Evolutionary conservation across 1,140 invertebrate genomes (phyloP).

Genomic region (Megalonaias nervosa): DNA sequence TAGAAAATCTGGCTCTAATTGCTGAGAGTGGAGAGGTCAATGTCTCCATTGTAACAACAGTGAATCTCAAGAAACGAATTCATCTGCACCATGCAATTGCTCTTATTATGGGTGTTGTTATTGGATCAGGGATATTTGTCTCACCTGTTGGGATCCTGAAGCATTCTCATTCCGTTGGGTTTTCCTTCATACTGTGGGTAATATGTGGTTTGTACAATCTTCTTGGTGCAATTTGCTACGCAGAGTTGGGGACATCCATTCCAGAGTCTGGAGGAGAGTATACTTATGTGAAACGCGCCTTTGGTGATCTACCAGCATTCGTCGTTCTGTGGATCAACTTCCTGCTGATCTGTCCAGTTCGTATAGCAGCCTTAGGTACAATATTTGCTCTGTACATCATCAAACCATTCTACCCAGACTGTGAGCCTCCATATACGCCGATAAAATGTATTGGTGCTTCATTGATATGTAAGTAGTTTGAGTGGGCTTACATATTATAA

Average conservation of each 20-base stretch:
- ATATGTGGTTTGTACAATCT: constrained; percentile 85
- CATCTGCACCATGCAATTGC: constrained; percentile 60
- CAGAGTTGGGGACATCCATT: constrained; percentile 94
- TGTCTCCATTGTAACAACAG: background rate
- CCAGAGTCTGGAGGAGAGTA: constrained; percentile 88
- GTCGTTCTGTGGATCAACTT: constrained; percentile 66
- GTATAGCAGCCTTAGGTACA: constrained; percentile 95
- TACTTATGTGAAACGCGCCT: constrained; percentile 79
- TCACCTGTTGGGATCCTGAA: constrained; percentile 91
- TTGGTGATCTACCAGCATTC: constrained; percentile 74
- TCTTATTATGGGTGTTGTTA: constrained; percentile 67
- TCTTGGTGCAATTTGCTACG: constrained; percentile 77
- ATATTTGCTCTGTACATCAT: constrained; percentile 96
- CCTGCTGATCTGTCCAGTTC: constrained; percentile 81
- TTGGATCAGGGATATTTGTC: constrained; percentile 93
- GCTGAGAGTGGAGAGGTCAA: background rate
- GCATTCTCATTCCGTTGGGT: constrained; percentile 85
- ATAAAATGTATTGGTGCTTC: constrained; percentile 49
- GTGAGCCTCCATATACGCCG: constrained; percentile 49
- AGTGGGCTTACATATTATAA: background rate
- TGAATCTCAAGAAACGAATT: constrained; percentile 51
- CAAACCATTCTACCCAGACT: constrained; percentile 84
- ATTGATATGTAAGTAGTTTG: constrained; percentile 54
- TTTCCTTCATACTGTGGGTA: constrained; percentile 86
- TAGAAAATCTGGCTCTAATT: constrained; percentile 67